phyloP scores from a whole-genome alignment of 2,113 vertebrate species.

The Ochotona princeps region DNA sequence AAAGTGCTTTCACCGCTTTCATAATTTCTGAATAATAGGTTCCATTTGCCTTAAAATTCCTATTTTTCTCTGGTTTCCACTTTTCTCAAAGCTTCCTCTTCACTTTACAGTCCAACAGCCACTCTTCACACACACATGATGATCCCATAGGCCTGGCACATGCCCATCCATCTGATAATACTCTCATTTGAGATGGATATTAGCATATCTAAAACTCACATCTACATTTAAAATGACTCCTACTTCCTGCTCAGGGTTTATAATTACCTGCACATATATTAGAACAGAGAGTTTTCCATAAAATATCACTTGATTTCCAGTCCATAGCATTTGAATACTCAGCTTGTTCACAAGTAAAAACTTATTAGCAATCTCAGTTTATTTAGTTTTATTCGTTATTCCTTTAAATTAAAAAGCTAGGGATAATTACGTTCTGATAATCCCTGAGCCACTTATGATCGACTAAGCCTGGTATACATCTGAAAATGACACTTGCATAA shows the following conservation, averaged over 20 bases:
- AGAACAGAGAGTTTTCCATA: background rate
- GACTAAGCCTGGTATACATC: conserved; percentile 57
- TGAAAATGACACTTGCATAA: conserved; percentile 73
- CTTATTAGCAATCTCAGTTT: conserved; percentile 51
- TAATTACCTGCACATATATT: background rate
- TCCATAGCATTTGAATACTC: conserved; percentile 34
- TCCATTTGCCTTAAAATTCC: background rate
- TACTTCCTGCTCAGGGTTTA: background rate
- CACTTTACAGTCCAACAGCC: background rate
- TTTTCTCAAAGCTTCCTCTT: conserved; percentile 49
- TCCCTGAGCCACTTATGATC: conserved; percentile 67
- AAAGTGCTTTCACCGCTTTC: background rate
- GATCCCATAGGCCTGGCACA: background rate
- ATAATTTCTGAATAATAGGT: conserved; percentile 8
- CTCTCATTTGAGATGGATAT: background rate
- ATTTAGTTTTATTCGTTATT: conserved; percentile 60
- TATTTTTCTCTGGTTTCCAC: background rate
- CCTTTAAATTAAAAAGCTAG: conserved; percentile 74
- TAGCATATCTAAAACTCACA: background rate
- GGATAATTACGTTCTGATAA: conserved; percentile 76
- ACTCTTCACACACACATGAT: background rate
- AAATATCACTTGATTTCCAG: conserved; percentile 20
- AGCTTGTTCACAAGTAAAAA: conserved; percentile 50
- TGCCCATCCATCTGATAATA: background rate
- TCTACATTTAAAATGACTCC: background rate